Evolutionary conservation across 2,113 vertebrate species (phyloP).

Genomic region (Colistium nudipinnis): DNA sequence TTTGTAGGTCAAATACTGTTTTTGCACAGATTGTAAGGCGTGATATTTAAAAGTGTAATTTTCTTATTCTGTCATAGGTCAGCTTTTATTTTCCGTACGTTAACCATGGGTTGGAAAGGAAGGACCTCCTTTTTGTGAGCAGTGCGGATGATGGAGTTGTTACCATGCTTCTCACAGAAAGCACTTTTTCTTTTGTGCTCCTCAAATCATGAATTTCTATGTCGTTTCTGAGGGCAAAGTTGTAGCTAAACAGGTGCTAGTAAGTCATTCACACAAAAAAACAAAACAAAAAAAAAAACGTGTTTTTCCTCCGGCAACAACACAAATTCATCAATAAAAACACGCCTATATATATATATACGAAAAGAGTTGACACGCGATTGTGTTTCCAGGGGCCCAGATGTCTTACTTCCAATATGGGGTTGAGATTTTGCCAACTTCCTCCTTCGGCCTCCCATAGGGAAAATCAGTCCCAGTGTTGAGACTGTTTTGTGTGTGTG

Average conservation of each 20-base stretch:
- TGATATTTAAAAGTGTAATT: constrained; percentile 80
- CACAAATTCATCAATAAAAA: too few species aligned
- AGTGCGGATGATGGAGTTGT: constrained; percentile 61
- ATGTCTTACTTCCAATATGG: constrained; percentile 55
- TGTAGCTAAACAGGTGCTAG: constrained; percentile 73
- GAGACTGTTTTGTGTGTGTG: constrained; percentile 7
- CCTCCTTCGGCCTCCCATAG: constrained; percentile 15
- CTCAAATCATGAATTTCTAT: constrained; percentile 46
- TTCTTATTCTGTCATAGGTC: constrained; percentile 81
- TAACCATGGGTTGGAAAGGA: constrained; percentile 55
- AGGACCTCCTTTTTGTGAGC: constrained; percentile 54
- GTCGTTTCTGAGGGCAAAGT: constrained; percentile 57
- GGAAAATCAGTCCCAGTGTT: constrained; percentile 2
- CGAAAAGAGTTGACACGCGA: constrained; percentile 62
- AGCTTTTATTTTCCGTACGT: constrained; percentile 79
- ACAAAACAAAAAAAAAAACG: constrained; percentile 47
- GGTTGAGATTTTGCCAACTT: constrained; percentile 15
- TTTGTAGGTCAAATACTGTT: constrained; percentile 87
- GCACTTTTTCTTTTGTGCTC: constrained; percentile 59
- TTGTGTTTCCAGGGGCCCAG: constrained; percentile 66
- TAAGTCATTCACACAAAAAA: constrained; percentile 46
- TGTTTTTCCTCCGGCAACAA: constrained; percentile 55
- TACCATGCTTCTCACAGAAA: constrained; percentile 61
- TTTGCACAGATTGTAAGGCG: constrained; percentile 97
- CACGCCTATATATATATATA: constrained; percentile 60